Evolutionary conservation across 2,113 vertebrate genomes (phyloP), one percentile per base, ranked within the genome.

Genomic region (Anser brachyrhynchus): DNA sequence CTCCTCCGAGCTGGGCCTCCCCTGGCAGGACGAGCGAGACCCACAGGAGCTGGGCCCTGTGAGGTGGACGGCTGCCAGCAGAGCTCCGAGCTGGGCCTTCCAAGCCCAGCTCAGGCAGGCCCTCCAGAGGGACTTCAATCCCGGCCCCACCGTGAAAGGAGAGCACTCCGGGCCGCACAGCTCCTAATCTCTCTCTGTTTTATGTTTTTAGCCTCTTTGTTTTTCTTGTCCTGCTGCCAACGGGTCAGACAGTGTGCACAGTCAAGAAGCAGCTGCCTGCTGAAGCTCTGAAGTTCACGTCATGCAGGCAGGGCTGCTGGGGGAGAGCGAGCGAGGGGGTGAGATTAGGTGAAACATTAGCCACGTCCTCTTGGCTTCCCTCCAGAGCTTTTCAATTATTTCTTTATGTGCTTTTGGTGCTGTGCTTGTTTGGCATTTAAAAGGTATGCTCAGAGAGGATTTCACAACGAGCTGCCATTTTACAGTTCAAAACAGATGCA

Each of bases 281-380:
- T 39, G 76, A 54, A 61, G 91, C 92, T 51, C 73, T 29, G 87
- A 81, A 84, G 83, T 58, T 90, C 67, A 4, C 46, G 13, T 95
- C 94, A 84, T 23, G 44, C 66, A 54, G 93, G 93, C 94, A 92
- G 92, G 91, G 67, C 87, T 26, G 62, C 66, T 4, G 26, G 70
- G 67, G 90, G 75, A 87, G 71, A 89, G 92, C 71, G 17, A 39
- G 79, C 21, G 2, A 90, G 28, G 6, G 84, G 93, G 95, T 94
- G 97, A 98, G 97, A 90, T 97, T 98, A 97, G 97, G 98, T 98
- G 96, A 98, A 98, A 97, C 91, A 97, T 98, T 98, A 98, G 97
- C 98, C 95, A 76, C 9, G 44, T 93, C 90, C 95, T 88, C 94
- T 93, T 98, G 98, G 97, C 96, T 84, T 69, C 39, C 65, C 79